Evolutionary conservation across 2,888 invertebrate species (phyloP), one percentile per base, ranked within the genome.

Genomic region (Papilio demoleus): DNA sequence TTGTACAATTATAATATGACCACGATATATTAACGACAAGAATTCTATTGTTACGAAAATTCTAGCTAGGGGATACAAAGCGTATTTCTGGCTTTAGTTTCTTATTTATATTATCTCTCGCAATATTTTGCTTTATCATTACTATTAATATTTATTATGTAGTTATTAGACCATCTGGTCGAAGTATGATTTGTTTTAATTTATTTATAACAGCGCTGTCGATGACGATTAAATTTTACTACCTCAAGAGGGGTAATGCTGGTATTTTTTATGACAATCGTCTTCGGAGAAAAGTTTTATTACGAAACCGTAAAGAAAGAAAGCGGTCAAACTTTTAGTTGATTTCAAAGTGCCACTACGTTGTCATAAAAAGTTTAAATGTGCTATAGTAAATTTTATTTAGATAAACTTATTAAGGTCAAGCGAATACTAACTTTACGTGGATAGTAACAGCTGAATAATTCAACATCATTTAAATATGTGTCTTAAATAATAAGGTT

Each of bases 261-360:
- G 68, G 71, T 74, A 74, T 63, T 74, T 74, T 75, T 75, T 75
- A 75, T 72, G 72, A 70, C 73, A 72, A 73, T 73, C 68, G 70
- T 58, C 62, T 58, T 50, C 36, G 50, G 59, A 58, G 68, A 60
- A 50, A 64, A 65, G 65, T 68, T 68, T 68, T 68, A 68, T 68
- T 65, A 50, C 68, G 47, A 27, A 62, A n/a, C 63, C 47, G 63
- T 68, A 63, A 68, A 68, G 63, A 68, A 64, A 56, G 64, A 59
- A 64, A 47, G 68, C 68, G 68, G 68, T 68, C 68, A 68, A 68
- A 68, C 47, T 68, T 68, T 68, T 64, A 64, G 68, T 68, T 68
- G 68, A 68, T 68, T 68, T 63, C 64, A 40, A 68, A 68, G 64
- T 68, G 59, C 64, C 68, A 64, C 68, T 68, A 68, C 38, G 59